Evolutionary conservation across 1,140 invertebrate genomes (phyloP).

Genomic region (Pentalonia nigronervosa): DNA sequence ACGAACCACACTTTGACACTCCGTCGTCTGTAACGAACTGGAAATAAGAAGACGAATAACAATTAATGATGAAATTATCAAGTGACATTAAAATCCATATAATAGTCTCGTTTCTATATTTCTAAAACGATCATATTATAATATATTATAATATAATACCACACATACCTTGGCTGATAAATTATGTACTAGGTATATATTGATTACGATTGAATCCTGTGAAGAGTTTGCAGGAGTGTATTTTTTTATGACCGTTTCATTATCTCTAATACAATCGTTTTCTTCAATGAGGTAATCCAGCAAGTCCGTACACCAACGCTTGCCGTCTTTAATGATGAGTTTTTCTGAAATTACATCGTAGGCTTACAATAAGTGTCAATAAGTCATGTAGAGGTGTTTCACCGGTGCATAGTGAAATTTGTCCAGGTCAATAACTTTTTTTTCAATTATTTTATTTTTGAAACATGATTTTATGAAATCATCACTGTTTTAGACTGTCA

Average conservation of each 20-base stretch:
- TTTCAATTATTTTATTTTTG: neutral
- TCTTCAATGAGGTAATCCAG: conserved; percentile 55
- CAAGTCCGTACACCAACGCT: conserved; percentile 58
- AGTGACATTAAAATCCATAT: neutral
- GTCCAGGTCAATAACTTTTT: too few relatives aligned
- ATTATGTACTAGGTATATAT: conserved; percentile 56
- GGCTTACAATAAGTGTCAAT: neutral
- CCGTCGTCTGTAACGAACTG: conserved; percentile 44
- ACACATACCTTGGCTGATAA: conserved; percentile 29
- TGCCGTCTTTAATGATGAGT: conserved; percentile 57
- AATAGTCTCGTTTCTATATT: neutral
- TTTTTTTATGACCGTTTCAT: conserved; percentile 56
- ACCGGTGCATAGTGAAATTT: too few relatives aligned
- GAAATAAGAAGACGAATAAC: neutral
- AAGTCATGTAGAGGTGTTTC: neutral
- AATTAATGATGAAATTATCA: neutral
- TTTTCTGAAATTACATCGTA: conserved; percentile 49
- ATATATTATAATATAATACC: neutral
- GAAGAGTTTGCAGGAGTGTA: conserved; percentile 46
- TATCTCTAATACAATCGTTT: conserved; percentile 56
- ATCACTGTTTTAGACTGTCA: too few relatives aligned
- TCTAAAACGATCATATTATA: neutral
- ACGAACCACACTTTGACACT: conserved; percentile 43
- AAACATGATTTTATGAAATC: too few relatives aligned
- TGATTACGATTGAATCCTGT: conserved; percentile 55